These are phyloP conservation scores for Xestia sexstrigata DNA, from an alignment of 2,888 invertebrate species.

Conservation along the genomic window DNA sequence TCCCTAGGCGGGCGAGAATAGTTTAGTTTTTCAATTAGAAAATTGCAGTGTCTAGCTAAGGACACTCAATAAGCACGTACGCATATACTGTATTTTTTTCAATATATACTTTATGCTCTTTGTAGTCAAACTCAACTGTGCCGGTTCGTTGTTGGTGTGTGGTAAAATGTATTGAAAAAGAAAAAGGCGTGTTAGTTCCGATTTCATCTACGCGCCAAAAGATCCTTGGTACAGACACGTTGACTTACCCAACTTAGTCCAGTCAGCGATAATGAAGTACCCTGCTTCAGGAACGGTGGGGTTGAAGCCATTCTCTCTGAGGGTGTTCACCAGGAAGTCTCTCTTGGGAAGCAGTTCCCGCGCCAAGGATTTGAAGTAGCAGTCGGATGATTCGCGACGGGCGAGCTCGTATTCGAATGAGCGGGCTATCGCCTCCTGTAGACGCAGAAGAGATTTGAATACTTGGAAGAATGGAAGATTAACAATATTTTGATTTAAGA, in stretches of 20 bases:
- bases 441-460: background rate
- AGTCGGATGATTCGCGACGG: conserved; percentile 93
- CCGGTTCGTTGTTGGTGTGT: no score
- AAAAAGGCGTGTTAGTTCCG: background rate
- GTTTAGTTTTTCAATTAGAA: no score
- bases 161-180: no score
- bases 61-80: background rate
- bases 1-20: no score
- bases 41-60: no score
- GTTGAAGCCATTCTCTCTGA: conserved; percentile 95
- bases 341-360: conserved; percentile 94
- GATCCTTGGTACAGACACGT: background rate
- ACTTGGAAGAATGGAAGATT: background rate
- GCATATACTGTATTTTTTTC: background rate
- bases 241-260: conserved; percentile 93
- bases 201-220: background rate
- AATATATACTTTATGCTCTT: no score
- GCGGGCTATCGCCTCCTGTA: conserved; percentile 97
- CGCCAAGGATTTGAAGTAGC: conserved; percentile 95
- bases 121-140: background rate
- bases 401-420: conserved; percentile 96
- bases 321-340: conserved; percentile 94
- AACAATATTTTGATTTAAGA: no score
- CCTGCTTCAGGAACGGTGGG: conserved; percentile 99
- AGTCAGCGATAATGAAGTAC: conserved; percentile 99